A percentile compares a stretch with the other conserved stretches of the same genome.
phyloP scores from a whole-genome alignment of 1,140 invertebrate genomes.

The Myzus persicae region DNA sequence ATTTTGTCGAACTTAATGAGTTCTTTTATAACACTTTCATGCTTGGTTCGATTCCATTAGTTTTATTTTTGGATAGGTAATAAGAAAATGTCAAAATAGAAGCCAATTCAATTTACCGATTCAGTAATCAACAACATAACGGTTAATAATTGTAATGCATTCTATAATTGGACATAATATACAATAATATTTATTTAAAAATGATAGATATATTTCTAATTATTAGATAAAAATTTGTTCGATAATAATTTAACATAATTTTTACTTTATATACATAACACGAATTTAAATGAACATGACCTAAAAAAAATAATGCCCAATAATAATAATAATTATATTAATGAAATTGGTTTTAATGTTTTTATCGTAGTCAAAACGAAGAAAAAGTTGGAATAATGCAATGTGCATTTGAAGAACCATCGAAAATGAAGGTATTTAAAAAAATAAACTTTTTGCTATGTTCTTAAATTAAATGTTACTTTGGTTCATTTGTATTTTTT shows the following conservation, averaged over 20 bases:
- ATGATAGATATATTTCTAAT: background rate
- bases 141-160: background rate
- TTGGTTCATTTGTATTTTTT: background rate
- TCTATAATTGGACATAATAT: background rate
- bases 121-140: background rate
- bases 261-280: background rate
- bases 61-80: constrained; percentile 29
- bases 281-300: background rate
- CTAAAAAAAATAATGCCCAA: background rate
- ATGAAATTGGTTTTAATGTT: background rate
- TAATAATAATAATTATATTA: background rate
- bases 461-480: background rate
- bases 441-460: background rate
- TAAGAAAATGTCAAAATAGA: background rate
- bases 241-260: background rate
- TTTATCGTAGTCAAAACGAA: background rate
- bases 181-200: background rate
- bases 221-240: background rate
- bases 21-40: background rate
- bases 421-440: constrained; percentile 25
- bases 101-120: background rate
- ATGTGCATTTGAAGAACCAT: background rate
- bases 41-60: background rate
- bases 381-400: constrained; percentile 37
- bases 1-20: background rate